Conservation (phyloP, 2,797 vertebrate genomes). For the Myotis myotis region DNA sequence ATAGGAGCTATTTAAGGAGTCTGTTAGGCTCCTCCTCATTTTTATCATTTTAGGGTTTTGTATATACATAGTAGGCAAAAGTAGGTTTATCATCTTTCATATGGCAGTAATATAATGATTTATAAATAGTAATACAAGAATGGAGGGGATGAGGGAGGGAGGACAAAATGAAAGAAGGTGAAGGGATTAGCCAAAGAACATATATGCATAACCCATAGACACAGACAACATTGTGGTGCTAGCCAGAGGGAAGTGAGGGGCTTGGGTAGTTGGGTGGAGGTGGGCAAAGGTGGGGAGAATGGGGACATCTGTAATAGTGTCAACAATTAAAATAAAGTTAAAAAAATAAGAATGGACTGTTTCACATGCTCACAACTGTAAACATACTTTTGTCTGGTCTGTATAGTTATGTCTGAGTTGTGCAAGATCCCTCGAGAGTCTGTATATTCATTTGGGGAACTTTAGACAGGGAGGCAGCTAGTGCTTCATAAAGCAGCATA, state of each 20-base stretch:
- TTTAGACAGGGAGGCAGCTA: background rate
- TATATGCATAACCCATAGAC: background rate
- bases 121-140: background rate
- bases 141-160: background rate
- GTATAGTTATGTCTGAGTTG: background rate
- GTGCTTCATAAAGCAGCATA: background rate
- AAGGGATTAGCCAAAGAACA: background rate
- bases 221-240: background rate
- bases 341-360: background rate
- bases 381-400: background rate
- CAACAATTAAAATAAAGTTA: background rate
- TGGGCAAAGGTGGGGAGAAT: background rate
- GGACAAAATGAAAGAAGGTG: background rate
- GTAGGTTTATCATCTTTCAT: background rate
- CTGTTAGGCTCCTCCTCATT: background rate
- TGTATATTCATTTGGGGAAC: background rate
- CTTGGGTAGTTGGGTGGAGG: background rate
- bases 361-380: background rate
- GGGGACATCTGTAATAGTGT: background rate
- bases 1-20: background rate
- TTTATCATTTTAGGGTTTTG: background rate
- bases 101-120: background rate
- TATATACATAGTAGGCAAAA: background rate
- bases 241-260: background rate
- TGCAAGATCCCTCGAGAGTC: background rate